Base-by-base conservation (phyloP, 2,888 invertebrate genomes). In the Escarpia spicata region DNA sequence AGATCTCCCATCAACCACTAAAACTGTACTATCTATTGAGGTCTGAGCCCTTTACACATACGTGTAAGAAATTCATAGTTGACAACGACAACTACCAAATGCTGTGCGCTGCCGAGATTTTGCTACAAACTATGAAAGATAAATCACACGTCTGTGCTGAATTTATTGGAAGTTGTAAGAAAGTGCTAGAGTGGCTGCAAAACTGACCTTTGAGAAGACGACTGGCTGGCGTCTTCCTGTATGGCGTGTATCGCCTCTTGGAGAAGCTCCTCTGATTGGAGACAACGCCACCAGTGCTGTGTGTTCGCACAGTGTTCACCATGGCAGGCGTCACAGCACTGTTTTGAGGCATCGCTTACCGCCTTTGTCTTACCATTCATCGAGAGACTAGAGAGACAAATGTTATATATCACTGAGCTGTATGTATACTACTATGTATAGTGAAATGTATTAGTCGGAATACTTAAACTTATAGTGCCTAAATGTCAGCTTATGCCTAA, bases 201-300 rank as follows among this genome's bases (percentile, higher is more conserved):
- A 12, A 44, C 91, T 52, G 26, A 91, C 91, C 52, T 31, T 91
- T 45, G 31, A 91, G 52, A 43, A 45, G 91, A 26, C 91, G 44
- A 31, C 45, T 91, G 4, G 91, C 91, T 10, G 91, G 91, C n/a
- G 91, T 91, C 45, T 91, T 91, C 91, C 91, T 91, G 91, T 91
- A 91, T 15, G 91, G 91, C 45, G 91, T 91, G 45, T 91, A 91
- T 26, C 91, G 91, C 31, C 91, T 91, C 75, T 75, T 75, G 26
- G 26, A 15, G 26, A 75, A 75, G 26, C n/a, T 75, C 75, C 75
- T 75, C 75, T 15, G 26, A 75, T n/a, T 75, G 26, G 75, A 75
- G 75, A 26, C 75, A 75, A 75, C 26, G 6, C n/a, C 26, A 75
- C 75, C n/a, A n/a, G 75, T 4, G 75, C 75, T 1, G 26, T 1